Conservation (phyloP, 1,140 invertebrate genomes). For the Conopomorpha cramerella region DNA sequence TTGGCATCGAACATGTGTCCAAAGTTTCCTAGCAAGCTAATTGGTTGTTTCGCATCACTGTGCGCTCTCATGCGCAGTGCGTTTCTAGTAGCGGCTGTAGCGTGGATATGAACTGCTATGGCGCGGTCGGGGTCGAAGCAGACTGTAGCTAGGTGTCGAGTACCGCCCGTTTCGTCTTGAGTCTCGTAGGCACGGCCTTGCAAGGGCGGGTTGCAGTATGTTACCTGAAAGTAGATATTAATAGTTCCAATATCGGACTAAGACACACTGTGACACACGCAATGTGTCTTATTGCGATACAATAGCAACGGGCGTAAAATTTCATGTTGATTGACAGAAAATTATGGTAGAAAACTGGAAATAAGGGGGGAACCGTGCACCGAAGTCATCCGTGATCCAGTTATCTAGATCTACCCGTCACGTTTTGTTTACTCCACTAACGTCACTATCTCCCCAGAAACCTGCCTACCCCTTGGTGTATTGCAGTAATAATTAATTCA, state of each 20-base stretch:
- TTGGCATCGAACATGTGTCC: conserved; percentile 46
- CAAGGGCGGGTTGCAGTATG: conserved; percentile 25
- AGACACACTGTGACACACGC: too few relatives aligned
- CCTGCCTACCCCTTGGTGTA: too few relatives aligned
- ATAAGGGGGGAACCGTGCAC: too few relatives aligned
- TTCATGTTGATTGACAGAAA: too few relatives aligned
- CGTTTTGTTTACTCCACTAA: too few relatives aligned
- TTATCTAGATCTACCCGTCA: too few relatives aligned
- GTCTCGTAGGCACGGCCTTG: conserved; percentile 39
- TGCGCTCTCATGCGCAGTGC: conserved; percentile 19
- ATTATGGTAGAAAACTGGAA: too few relatives aligned
- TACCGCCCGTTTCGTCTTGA: conserved; percentile 8
- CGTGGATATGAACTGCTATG: conserved; percentile 16
- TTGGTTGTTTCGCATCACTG: conserved; percentile 17
- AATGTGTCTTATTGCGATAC: too few relatives aligned
- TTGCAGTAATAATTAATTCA: too few relatives aligned
- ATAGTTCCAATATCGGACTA: too few relatives aligned
- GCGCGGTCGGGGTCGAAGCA: conserved; percentile 42
- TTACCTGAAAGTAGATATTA: conserved; percentile 29
- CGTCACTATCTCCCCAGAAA: too few relatives aligned
- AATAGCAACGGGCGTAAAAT: too few relatives aligned
- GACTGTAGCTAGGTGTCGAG: conserved; percentile 30
- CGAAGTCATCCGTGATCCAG: background rate
- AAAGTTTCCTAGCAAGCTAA: conserved; percentile 47
- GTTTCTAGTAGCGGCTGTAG: conserved; percentile 16